phyloP scores from a whole-genome alignment of 64 coral and sea anemone genomes.

The Anthopleura sola region DNA sequence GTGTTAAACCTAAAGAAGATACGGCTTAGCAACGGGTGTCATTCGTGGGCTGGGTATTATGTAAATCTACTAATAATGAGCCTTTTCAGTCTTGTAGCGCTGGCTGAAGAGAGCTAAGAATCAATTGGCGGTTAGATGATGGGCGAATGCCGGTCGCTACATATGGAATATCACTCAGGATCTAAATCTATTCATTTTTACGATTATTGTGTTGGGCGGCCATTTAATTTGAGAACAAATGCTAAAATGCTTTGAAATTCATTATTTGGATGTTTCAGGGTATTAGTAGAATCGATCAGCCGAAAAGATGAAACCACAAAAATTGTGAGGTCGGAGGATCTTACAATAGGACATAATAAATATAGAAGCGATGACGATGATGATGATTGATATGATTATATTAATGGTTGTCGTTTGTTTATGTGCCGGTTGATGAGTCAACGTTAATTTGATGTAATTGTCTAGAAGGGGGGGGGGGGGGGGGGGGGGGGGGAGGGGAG shows the following conservation, averaged over 20 bases:
- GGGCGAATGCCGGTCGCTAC: not conserved
- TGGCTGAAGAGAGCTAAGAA: not conserved
- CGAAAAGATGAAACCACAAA: not conserved
- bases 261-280: not conserved
- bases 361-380: not conserved
- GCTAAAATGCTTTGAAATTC: not conserved
- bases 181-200: not conserved
- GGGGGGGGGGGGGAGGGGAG: not conserved
- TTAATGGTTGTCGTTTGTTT: not conserved
- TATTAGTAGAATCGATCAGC: not conserved
- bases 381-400: not conserved
- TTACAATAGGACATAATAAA: not conserved
- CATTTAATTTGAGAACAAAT: not conserved
- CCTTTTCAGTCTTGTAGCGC: not conserved
- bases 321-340: not conserved
- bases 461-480: not conserved
- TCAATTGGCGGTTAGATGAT: not conserved
- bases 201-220: not conserved
- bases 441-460: not conserved
- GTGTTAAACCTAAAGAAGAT: conserved; percentile 5
- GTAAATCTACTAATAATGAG: conserved; percentile 1
- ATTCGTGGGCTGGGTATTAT: not conserved
- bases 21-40: conserved; percentile 7
- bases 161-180: not conserved
- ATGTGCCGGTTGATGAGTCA: not conserved